Evolutionary conservation across 1,140 invertebrate genomes (phyloP), one percentile per base, ranked within the genome.

Genomic region (Drosophila yakuba): DNA sequence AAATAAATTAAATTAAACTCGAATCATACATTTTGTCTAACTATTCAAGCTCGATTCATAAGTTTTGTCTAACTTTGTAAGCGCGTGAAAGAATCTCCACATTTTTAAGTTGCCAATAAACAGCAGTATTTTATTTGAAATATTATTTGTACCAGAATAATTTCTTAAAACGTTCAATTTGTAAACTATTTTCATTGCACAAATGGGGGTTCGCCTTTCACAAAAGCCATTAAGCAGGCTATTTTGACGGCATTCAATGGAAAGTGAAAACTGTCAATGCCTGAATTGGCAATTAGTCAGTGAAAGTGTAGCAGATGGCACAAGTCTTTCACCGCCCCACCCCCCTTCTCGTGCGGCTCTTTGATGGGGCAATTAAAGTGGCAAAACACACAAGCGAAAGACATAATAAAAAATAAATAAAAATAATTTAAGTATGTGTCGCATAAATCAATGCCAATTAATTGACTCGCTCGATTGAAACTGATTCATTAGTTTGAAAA

Each of bases 261-360:
- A 80, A 80, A 80, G 78, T 80, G 78, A 80, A 80, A 80, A 80
- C 64, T 80, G 78, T 80, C 78, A 76, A 57, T 74, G 78, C 78
- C 66, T 71, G 72, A 61, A 45, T 55, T 63, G 59, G 72, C 78
- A 80, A 80, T 80, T 80, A 80, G 78, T 80, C 78, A 80, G 78
- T 76, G 78, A 80, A 80, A 80, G 78, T 80, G 78, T 71, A 80
- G 59, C 78, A 74, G 63, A 73, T 68, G 62, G 57, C 64, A 77
- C 74, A 41, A 55, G 62, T 55, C 36, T 59, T 36, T 32, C 48
- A 38, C 25, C 43, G n/a, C 17, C 17, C 17, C 17, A 17, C n/a
- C 41, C 35, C n/a, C 51, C 39, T 39, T 10, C 20, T 14, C 64
- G 35, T 32, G 20, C 8, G n/a, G 14, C 35, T 28, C 50, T 59